Conservation (phyloP, 2,797 vertebrate genomes). For the Sebastes taczanowskii region DNA sequence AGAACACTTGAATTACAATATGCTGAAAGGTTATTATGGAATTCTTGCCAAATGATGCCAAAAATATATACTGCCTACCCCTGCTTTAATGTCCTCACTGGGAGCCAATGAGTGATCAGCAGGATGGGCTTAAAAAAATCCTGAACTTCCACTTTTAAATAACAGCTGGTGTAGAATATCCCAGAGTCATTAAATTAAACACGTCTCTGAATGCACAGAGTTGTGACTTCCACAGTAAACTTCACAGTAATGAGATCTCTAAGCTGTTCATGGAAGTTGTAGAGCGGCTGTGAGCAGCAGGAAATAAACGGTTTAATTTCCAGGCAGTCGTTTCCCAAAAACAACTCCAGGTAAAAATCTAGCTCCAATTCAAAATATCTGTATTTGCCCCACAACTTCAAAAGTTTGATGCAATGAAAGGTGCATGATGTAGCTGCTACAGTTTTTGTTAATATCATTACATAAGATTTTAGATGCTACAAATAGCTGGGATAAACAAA, state of each 20-base stretch:
- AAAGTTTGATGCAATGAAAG: not conserved
- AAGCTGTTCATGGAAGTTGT: constrained; percentile 5
- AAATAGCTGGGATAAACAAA: constrained; percentile 7
- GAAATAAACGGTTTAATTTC: constrained; percentile 16
- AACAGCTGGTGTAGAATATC: not conserved
- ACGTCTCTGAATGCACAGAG: not conserved
- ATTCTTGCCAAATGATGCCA: no score
- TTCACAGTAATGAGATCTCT: not conserved
- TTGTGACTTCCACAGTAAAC: not conserved
- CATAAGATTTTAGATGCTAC: not conserved
- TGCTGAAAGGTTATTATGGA: no score
- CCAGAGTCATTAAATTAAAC: constrained; percentile 10
- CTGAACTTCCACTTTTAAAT: not conserved
- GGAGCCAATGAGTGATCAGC: not conserved
- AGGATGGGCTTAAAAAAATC: not conserved
- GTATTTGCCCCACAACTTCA: not conserved
- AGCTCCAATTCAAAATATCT: not conserved
- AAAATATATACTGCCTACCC: no score
- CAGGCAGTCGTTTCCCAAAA: constrained; percentile 8
- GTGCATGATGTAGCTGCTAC: not conserved
- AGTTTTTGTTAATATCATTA: not conserved
- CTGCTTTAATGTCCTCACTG: not conserved
- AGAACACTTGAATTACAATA: not conserved
- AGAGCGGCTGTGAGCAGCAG: constrained; percentile 27
- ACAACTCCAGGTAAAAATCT: constrained; percentile 1